Conservation (phyloP, 1,140 invertebrate species). For the Ceratitis capitata region DNA sequence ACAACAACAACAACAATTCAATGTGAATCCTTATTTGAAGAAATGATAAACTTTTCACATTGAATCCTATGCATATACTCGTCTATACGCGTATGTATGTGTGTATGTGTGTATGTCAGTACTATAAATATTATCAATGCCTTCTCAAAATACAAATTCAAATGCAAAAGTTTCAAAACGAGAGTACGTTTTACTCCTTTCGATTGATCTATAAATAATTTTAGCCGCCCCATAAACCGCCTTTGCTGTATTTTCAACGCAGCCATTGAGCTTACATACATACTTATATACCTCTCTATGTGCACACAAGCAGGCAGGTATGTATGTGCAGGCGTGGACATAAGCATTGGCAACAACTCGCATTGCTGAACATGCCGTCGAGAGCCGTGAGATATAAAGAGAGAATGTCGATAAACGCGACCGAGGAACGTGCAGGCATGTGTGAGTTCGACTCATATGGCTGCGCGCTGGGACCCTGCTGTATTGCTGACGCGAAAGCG, state of each 20-base stretch:
- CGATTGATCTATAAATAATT: slow-evolving; percentile 13
- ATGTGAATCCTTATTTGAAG: not conserved
- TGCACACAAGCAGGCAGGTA: too few species aligned
- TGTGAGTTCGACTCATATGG: too few species aligned
- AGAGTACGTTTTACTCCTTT: not conserved
- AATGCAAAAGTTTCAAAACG: not conserved
- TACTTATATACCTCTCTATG: too few species aligned
- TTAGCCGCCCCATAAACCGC: not conserved
- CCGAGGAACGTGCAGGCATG: slow-evolving; percentile 12
- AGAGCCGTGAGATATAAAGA: too few species aligned
- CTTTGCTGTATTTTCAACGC: not conserved
- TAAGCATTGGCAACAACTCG: not conserved
- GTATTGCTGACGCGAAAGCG: not conserved
- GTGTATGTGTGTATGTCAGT: too few species aligned
- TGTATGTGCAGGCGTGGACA: not conserved
- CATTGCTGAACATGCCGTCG: not conserved
- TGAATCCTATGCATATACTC: not conserved
- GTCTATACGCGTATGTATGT: too few species aligned
- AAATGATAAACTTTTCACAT: not conserved
- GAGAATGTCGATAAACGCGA: not conserved
- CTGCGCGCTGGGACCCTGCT: not conserved
- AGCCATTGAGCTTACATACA: too few species aligned
- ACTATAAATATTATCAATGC: not conserved
- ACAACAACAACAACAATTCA: not conserved
- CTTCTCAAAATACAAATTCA: not conserved